A percentile compares a stretch with the other conserved stretches of the same genome.
Evolutionary conservation across 1,140 invertebrate genomes (phyloP).

Genomic region (Branchinecta lindahli): DNA sequence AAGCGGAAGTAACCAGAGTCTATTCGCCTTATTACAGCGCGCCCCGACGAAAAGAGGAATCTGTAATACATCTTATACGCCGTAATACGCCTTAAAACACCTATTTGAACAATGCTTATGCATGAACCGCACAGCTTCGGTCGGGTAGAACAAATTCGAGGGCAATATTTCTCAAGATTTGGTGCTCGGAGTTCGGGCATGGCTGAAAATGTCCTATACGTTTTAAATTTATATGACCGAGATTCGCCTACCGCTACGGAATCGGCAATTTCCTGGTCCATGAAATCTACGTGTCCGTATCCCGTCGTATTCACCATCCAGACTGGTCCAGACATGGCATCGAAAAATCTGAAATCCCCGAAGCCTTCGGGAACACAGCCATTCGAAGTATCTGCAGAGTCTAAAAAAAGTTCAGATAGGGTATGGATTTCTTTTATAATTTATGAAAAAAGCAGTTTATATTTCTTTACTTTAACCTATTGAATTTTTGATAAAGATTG

Average conservation of each 20-base stretch:
- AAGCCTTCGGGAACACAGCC: slow-evolving; percentile 23
- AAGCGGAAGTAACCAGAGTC: too few species aligned
- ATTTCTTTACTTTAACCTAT: too few species aligned
- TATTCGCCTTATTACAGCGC: too few species aligned
- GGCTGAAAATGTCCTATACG: too few species aligned
- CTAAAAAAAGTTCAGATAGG: slow-evolving; percentile 15
- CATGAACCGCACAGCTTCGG: not conserved
- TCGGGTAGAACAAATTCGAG: not conserved
- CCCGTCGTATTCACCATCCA: slow-evolving; percentile 25
- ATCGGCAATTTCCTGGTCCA: slow-evolving; percentile 20
- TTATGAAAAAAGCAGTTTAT: not conserved
- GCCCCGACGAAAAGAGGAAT: too few species aligned
- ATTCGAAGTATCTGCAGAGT: not conserved
- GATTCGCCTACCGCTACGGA: slow-evolving; percentile 13
- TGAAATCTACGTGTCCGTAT: slow-evolving; percentile 24
- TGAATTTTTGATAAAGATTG: too few species aligned
- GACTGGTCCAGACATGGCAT: slow-evolving; percentile 21
- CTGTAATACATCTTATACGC: too few species aligned
- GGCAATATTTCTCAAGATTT: not conserved
- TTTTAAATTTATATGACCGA: too few species aligned
- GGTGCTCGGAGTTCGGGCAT: too few species aligned
- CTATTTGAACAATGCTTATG: too few species aligned
- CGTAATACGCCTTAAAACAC: too few species aligned
- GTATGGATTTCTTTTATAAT: not conserved
- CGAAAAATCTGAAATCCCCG: slow-evolving; percentile 23